These are phyloP conservation scores for Pagrus major DNA, from an alignment of 2,113 vertebrate species.

Conservation along the genomic window DNA sequence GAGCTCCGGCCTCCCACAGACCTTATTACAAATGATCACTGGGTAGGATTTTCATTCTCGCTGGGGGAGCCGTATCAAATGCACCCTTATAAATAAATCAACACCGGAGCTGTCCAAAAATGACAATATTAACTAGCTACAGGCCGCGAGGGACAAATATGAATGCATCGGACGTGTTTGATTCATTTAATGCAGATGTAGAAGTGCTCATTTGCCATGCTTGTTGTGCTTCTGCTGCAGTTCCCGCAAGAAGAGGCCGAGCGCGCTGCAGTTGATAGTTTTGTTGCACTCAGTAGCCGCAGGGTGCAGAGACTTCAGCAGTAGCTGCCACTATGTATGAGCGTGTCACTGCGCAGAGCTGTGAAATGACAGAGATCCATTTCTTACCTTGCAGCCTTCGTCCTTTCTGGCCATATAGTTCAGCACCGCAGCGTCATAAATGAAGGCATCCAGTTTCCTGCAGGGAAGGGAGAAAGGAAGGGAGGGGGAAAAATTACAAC, in stretches of 20 bases:
- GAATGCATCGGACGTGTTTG: neutral
- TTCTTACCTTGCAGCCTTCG: constrained; percentile 89
- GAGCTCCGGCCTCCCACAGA: constrained; percentile 50
- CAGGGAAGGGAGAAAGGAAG: constrained; percentile 16
- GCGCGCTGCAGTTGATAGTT: neutral
- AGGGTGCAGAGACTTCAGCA: neutral
- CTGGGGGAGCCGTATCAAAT: constrained; percentile 34
- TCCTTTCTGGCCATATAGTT: constrained; percentile 96
- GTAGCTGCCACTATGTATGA: neutral
- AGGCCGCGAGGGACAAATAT: constrained; percentile 11
- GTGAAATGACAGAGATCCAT: neutral
- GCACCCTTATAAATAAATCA: constrained; percentile 68
- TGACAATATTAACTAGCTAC: constrained; percentile 52
- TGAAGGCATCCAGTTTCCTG: constrained; percentile 95
- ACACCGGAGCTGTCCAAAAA: constrained; percentile 30
- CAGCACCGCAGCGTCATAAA: constrained; percentile 93
- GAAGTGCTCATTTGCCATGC: constrained; percentile 19
- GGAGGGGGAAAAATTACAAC: constrained; percentile 16
- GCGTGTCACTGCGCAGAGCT: neutral
- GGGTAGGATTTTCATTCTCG: constrained; percentile 35
- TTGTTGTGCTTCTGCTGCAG: neutral
- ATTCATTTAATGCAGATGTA: constrained; percentile 50
- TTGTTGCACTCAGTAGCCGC: neutral
- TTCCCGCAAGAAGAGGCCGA: neutral
- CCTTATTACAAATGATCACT: constrained; percentile 59